These are phyloP conservation scores for Phylloscopus trochilus DNA, from an alignment of 2,113 vertebrate species.

Conservation along the genomic window DNA sequence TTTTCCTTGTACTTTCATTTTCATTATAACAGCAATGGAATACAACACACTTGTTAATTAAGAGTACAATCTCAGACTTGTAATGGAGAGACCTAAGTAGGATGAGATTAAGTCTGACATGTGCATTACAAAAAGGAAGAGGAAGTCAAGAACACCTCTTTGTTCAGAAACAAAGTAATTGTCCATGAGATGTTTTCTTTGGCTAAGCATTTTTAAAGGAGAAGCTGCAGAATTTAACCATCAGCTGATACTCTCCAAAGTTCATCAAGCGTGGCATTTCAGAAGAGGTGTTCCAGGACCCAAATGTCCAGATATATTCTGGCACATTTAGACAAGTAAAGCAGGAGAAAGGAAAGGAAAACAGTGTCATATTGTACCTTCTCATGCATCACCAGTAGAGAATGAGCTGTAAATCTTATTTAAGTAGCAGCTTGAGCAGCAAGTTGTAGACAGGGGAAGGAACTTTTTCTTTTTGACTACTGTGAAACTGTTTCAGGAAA, in stretches of 20 bases:
- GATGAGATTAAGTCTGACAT: not conserved
- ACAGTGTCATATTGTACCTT: not conserved
- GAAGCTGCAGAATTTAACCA: not conserved
- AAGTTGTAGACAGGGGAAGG: not conserved
- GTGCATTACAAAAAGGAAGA: rapidly evolving
- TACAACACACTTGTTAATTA: not conserved
- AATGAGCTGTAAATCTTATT: not conserved
- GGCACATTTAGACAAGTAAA: not conserved
- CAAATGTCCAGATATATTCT: not conserved
- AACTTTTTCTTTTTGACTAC: not conserved
- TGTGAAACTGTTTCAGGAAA: not conserved
- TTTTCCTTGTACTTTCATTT: not conserved
- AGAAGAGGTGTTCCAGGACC: not conserved
- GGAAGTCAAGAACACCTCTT: not conserved
- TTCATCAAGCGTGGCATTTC: not conserved
- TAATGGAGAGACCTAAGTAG: not conserved
- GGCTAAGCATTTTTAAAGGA: not conserved
- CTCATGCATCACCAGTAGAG: not conserved
- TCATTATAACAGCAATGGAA: not conserved
- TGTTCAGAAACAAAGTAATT: not conserved
- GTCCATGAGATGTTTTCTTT: not conserved
- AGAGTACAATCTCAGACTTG: not conserved
- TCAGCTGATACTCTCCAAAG: not conserved
- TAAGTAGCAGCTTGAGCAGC: not conserved
- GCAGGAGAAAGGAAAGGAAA: not conserved